Evolutionary conservation across 1,140 invertebrate species (phyloP).

Genomic region (Drosophila sulfurigaster): DNA sequence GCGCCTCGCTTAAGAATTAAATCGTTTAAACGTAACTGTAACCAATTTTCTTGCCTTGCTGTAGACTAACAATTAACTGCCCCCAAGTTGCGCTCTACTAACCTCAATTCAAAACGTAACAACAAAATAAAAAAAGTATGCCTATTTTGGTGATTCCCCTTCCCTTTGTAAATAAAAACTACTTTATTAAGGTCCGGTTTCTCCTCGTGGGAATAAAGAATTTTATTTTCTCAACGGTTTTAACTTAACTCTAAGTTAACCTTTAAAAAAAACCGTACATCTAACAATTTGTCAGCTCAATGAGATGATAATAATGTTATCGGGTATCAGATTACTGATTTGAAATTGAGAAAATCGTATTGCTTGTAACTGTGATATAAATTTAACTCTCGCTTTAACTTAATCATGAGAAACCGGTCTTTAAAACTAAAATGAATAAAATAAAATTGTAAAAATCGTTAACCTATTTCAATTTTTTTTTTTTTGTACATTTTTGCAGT

Average conservation of each 20-base stretch:
- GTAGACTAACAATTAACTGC: slow-evolving; percentile 44
- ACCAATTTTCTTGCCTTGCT: slow-evolving; percentile 43
- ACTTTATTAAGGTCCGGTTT: too few relatives aligned
- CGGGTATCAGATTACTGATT: too few relatives aligned
- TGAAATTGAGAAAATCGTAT: too few relatives aligned
- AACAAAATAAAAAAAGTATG: slow-evolving; percentile 23
- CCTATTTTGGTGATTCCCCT: slow-evolving; percentile 22
- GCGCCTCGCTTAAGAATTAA: slow-evolving; percentile 42
- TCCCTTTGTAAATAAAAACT: slow-evolving; percentile 27
- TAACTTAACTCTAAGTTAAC: too few relatives aligned
- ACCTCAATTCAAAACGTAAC: slow-evolving; percentile 31
- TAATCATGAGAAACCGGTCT: too few relatives aligned
- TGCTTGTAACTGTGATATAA: too few relatives aligned
- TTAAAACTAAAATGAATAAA: too few relatives aligned
- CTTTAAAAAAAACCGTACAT: too few relatives aligned
- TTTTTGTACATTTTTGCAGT: slow-evolving; percentile 47
- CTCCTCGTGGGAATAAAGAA: too few relatives aligned
- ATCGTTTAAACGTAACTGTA: slow-evolving; percentile 26
- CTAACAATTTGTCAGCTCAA: too few relatives aligned
- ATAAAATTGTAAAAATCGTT: slow-evolving; percentile 12
- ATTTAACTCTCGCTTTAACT: too few relatives aligned
- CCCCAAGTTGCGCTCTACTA: slow-evolving; percentile 46
- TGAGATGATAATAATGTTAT: not conserved
- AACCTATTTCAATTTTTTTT: slow-evolving; percentile 19
- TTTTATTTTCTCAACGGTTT: too few relatives aligned